phyloP scores from a whole-genome alignment of 2,888 invertebrate genomes.

The Agrotis segetum region DNA sequence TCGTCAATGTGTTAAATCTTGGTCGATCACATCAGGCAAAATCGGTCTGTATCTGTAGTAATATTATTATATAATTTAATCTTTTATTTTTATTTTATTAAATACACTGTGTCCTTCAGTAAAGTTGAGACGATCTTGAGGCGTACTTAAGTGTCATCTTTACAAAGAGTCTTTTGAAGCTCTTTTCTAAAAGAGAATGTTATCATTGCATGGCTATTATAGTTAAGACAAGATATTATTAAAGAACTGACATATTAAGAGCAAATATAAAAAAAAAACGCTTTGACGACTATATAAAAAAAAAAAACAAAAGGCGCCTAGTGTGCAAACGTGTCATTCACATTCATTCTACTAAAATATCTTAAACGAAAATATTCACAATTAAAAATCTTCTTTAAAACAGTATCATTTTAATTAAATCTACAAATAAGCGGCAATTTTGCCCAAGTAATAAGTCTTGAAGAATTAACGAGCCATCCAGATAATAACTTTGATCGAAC shows the following conservation, averaged over 20 bases:
- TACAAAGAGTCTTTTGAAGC: background rate
- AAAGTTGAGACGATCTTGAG: background rate
- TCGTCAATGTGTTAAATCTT: too few species aligned
- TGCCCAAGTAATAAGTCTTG: conserved; percentile 25
- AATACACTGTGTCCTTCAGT: too few species aligned
- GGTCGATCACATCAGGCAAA: too few species aligned
- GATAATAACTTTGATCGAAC: conserved; percentile 31
- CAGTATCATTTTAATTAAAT: conserved; percentile 38
- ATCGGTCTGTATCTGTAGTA: too few species aligned
- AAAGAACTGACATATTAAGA: too few species aligned
- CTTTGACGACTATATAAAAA: background rate
- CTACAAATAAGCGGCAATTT: conserved; percentile 13
- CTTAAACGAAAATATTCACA: background rate
- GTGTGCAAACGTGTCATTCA: background rate
- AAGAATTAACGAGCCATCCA: conserved; percentile 33
- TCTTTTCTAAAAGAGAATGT: background rate
- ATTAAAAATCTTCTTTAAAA: conserved; percentile 15
- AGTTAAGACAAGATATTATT: background rate
- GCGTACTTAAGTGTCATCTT: background rate
- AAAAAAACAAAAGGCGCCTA: background rate
- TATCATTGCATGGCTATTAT: background rate
- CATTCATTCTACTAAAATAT: background rate
- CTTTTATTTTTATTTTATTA: too few species aligned
- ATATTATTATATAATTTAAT: too few species aligned
- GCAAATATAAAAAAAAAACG: background rate